These are phyloP conservation scores for Drosophila melanosoma DNA, from an alignment of 2,888 invertebrate species.

Conservation along the genomic window DNA sequence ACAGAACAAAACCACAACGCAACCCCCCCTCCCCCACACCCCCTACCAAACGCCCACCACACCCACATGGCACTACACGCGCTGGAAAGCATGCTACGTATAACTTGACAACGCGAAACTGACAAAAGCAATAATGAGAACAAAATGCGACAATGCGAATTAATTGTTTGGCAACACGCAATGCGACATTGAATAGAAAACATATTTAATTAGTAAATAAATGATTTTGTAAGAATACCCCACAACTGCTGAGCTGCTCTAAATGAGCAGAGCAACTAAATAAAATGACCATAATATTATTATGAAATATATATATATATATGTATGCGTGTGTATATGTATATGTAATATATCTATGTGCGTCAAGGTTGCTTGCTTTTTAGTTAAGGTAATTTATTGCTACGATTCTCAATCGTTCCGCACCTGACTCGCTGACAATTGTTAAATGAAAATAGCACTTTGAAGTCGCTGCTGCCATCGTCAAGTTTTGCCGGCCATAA, in stretches of 20 bases:
- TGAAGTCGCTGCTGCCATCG: slow-evolving; percentile 17
- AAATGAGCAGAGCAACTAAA: slow-evolving; percentile 61
- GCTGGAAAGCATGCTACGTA: slow-evolving; percentile 23
- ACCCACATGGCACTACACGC: neutral
- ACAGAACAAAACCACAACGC: too few relatives aligned
- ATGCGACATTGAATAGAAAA: slow-evolving; percentile 21
- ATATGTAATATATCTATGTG: slow-evolving; percentile 5
- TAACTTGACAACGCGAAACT: slow-evolving; percentile 21
- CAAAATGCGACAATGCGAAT: slow-evolving; percentile 19
- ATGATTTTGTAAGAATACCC: slow-evolving; percentile 48
- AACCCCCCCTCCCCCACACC: too few relatives aligned
- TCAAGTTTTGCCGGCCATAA: slow-evolving; percentile 58
- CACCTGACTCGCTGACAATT: slow-evolving; percentile 29
- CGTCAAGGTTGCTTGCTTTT: slow-evolving; percentile 25
- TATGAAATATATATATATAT: slow-evolving; percentile 42
- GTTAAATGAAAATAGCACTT: slow-evolving; percentile 46
- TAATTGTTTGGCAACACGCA: slow-evolving; percentile 50
- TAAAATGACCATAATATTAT: slow-evolving; percentile 68
- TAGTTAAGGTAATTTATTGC: slow-evolving; percentile 7
- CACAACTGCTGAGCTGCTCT: slow-evolving; percentile 35
- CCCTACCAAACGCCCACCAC: neutral
- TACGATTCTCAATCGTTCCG: neutral
- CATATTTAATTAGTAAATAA: slow-evolving; percentile 70
- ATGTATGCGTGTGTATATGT: neutral
- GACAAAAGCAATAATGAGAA: slow-evolving; percentile 10